A percentile compares a stretch with the other conserved stretches of the same genome.
These are phyloP conservation scores for Leucozona laternaria DNA, from an alignment of 2,888 invertebrate species.

Conservation along the genomic window DNA sequence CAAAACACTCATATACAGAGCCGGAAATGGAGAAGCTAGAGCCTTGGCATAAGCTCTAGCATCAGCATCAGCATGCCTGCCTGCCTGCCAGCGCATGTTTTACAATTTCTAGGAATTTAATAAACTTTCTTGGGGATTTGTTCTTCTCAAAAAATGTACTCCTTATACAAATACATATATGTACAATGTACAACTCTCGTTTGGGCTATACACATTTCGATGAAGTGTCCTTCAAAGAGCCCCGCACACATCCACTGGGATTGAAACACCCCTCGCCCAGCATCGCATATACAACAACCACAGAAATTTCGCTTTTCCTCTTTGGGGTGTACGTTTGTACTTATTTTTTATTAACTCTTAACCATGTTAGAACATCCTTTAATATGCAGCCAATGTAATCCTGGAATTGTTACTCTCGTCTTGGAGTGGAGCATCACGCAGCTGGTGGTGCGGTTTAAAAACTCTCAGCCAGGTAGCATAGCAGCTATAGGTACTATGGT, in stretches of 20 bases:
- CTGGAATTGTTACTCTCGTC: constrained; percentile 56
- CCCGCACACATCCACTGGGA: not conserved
- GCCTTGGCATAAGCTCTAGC: constrained; percentile 18
- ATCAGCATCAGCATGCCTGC: constrained; percentile 19
- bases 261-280: not conserved
- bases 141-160: constrained; percentile 52
- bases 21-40: constrained; percentile 17
- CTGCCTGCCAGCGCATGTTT: constrained; percentile 52
- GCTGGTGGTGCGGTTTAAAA: constrained; percentile 28
- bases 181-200: not conserved
- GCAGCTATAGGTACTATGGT: not conserved
- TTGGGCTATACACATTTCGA: constrained; percentile 42
- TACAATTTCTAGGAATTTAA: constrained; percentile 73
- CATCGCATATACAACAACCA: not conserved
- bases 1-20: constrained; percentile 16
- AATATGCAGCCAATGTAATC: constrained; percentile 72
- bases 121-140: constrained; percentile 67
- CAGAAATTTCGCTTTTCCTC: constrained; percentile 7
- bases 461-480: constrained; percentile 50
- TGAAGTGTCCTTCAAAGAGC: constrained; percentile 61
- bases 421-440: constrained; percentile 22
- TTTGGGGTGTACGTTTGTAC: constrained; percentile 28
- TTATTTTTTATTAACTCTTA: constrained; percentile 50
- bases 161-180: constrained; percentile 25
- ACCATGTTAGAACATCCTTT: constrained; percentile 61